phyloP scores from a whole-genome alignment of 2,888 invertebrate genomes.

The Petrophora chlorosata region DNA sequence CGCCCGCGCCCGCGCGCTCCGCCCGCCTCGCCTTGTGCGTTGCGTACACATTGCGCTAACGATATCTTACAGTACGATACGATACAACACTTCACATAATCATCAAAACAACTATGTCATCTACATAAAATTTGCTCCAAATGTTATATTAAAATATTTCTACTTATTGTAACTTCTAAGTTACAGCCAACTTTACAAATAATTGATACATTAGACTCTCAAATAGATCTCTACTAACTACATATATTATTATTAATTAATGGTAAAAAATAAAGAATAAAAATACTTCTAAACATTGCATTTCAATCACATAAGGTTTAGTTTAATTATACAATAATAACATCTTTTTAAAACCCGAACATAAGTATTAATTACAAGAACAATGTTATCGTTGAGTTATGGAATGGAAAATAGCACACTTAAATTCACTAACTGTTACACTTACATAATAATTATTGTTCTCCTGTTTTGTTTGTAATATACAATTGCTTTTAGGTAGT shows the following conservation, averaged over 20 bases:
- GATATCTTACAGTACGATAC: constrained; percentile 64
- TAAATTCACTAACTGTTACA: constrained; percentile 84
- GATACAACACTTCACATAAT: constrained; percentile 81
- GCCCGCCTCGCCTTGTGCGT: constrained; percentile 68
- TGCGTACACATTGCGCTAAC: constrained; percentile 81
- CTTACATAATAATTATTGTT: constrained; percentile 84
- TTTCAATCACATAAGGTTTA: constrained; percentile 84
- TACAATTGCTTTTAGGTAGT: constrained; percentile 81
- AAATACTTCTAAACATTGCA: constrained; percentile 84
- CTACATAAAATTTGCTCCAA: constrained; percentile 84
- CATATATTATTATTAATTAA: constrained; percentile 72
- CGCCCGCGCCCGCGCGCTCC: constrained; percentile 32
- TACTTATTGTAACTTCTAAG: constrained; percentile 83
- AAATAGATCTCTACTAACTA: constrained; percentile 84
- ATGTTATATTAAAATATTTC: constrained; percentile 84
- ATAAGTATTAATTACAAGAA: constrained; percentile 77
- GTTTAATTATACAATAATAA: constrained; percentile 83
- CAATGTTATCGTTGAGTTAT: constrained; percentile 83
- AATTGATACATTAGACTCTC: constrained; percentile 85
- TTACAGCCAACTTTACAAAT: constrained; percentile 84
- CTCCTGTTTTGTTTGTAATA: constrained; percentile 82
- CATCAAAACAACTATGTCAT: constrained; percentile 82
- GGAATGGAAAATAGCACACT: constrained; percentile 84
- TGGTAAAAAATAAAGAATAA: constrained; percentile 84
- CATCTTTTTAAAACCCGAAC: constrained; percentile 82